phyloP scores from a whole-genome alignment of 2,797 vertebrate genomes.

The Helicolenus hilgendorfi region DNA sequence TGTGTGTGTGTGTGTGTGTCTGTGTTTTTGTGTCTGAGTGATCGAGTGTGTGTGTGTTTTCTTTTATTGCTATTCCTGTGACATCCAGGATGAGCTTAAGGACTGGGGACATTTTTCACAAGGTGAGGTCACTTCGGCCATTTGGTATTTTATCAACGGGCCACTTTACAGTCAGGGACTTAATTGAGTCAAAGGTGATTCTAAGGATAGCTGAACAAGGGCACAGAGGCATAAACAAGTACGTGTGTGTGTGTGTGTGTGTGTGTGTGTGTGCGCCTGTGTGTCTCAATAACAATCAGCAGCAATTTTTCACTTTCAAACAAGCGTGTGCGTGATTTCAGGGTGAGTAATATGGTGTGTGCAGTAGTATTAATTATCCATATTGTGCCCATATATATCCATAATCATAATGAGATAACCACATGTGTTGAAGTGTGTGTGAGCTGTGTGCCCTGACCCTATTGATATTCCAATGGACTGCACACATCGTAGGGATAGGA shows the following conservation, averaged over 20 bases:
- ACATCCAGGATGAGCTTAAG: slow-evolving; percentile 26
- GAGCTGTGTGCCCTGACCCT: not conserved
- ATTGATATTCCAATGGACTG: slow-evolving; percentile 59
- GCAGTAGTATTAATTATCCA: not conserved
- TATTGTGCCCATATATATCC: not conserved
- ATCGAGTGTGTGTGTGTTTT: not conserved
- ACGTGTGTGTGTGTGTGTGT: slow-evolving; percentile 1
- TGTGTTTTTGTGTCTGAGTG: not conserved
- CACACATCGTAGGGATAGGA: slow-evolving; percentile 20
- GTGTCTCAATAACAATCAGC: slow-evolving; percentile 39
- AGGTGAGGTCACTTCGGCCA: slow-evolving; percentile 47
- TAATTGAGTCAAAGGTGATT: slow-evolving; percentile 53
- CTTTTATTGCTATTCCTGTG: slow-evolving; percentile 21
- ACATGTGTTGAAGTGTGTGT: slow-evolving; percentile 12
- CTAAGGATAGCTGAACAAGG: slow-evolving; percentile 30
- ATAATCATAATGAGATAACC: slow-evolving; percentile 21
- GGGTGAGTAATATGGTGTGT: slow-evolving; percentile 6
- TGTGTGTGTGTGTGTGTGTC: slow-evolving; percentile 17
- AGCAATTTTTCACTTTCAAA: slow-evolving; percentile 47
- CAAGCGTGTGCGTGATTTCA: slow-evolving; percentile 31
- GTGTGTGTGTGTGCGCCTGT: not conserved
- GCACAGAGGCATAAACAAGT: slow-evolving; percentile 40
- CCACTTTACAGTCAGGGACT: slow-evolving; percentile 50
- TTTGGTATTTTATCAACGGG: slow-evolving; percentile 44
- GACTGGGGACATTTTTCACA: slow-evolving; percentile 46